phyloP scores from a whole-genome alignment of 1,140 invertebrate genomes.

The Tenebrio molitor region DNA sequence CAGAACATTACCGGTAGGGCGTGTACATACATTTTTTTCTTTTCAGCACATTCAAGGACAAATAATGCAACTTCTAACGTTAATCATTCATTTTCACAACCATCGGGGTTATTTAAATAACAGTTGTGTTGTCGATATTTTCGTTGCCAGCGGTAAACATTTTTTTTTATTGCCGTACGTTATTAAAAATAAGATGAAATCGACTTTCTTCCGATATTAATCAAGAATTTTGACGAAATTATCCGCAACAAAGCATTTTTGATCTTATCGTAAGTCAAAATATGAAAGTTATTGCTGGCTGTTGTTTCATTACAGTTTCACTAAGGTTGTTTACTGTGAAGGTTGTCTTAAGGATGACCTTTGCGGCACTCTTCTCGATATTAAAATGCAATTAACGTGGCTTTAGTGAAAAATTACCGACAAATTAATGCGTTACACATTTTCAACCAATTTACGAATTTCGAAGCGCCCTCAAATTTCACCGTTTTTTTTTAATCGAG shows the following conservation, averaged over 20 bases:
- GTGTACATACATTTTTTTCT: constrained; percentile 26
- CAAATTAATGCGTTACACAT: background rate
- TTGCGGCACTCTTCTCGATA: background rate
- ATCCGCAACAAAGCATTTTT: constrained; percentile 26
- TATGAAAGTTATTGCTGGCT: constrained; percentile 31
- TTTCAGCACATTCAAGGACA: constrained; percentile 22
- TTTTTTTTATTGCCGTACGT: no score
- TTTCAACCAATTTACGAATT: background rate
- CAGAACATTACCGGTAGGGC: constrained; percentile 14
- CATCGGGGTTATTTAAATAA: constrained; percentile 10
- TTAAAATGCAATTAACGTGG: background rate
- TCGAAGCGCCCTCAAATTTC: background rate
- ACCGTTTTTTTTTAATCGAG: background rate
- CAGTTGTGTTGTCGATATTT: no score
- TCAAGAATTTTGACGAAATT: constrained; percentile 17
- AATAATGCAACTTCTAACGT: constrained; percentile 29
- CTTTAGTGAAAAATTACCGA: background rate
- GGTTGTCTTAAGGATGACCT: background rate
- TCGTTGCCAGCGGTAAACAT: no score
- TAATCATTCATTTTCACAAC: constrained; percentile 13
- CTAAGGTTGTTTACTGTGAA: background rate
- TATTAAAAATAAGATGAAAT: constrained; percentile 25
- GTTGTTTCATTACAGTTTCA: constrained; percentile 7
- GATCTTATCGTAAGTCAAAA: constrained; percentile 23
- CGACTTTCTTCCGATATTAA: constrained; percentile 43